Base-by-base conservation (phyloP, 1,140 invertebrate species). In the Pachyrhynchus sulphureomaculatus region DNA sequence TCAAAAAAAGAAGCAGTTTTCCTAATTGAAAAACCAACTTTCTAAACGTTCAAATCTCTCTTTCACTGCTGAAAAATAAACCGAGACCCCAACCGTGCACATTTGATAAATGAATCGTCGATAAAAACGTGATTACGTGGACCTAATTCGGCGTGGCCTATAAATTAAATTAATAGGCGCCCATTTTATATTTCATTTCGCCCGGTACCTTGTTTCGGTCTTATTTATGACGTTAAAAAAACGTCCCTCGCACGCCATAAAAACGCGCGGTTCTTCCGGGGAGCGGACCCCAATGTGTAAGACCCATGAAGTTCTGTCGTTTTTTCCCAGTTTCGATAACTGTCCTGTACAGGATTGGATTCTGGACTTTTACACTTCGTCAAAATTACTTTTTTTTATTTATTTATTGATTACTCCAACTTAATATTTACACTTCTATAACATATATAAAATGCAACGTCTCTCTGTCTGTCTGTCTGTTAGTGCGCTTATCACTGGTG, bases 161-260 rank as follows among this genome's bases (percentile, higher is more conserved):
- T 68, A 70, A 70, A 68, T 70, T 65, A 68, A 68, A 63, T 70
- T 68, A 70, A 70, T 70, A 55, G 60, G 62, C 62, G 61, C 67
- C 65, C 68, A 67, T 65, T 71, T 71, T 67, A 71, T 68, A 68
- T 71, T 69, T 68, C 65, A 67, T 69, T 69, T 69, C 59, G 64
- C 61, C 64, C 49, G 58, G 56, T 71, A 69, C 69, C 69, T 69
- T 68, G 67, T 71, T 71, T 49, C n/a, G 65, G 57, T 62, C 65
- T 71, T 71, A 71, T 71, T 71, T 71, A 71, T 71, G 59, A 67
- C 57, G 41, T 56, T 51, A 53, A 45, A 65, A 69, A 64, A 69
- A 65, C 62, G 58, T 49, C 54, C 57, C 65, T 59, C 54, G 48
- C 59, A 57, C 58, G 55, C 60, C 58, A 49, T 59, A 59, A 59